phyloP scores from a whole-genome alignment of 2,113 vertebrate genomes.

The Anser cygnoides region DNA sequence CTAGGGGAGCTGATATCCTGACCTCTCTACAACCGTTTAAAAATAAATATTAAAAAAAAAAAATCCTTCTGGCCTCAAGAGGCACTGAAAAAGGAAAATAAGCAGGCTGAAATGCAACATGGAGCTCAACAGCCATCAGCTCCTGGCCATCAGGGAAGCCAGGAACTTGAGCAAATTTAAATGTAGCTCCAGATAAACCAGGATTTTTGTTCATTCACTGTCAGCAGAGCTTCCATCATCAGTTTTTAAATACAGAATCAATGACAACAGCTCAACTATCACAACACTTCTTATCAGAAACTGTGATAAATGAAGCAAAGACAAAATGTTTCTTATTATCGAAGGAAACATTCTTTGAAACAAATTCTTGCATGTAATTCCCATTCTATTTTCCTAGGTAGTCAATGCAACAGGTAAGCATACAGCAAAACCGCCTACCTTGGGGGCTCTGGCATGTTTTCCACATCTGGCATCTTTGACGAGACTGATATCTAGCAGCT shows the following conservation, averaged over 20 bases:
- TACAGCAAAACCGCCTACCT: conserved; percentile 76
- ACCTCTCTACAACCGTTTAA: background rate
- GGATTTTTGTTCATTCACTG: background rate
- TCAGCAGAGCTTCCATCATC: background rate
- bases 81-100: background rate
- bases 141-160: background rate
- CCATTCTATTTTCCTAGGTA: background rate
- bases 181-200: background rate
- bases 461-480: conserved; percentile 89
- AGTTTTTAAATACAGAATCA: background rate
- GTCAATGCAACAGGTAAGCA: background rate
- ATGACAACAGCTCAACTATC: background rate
- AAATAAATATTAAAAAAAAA: background rate
- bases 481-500: conserved; percentile 85
- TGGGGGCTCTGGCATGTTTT: conserved; percentile 85
- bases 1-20: background rate
- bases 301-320: background rate
- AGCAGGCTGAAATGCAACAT: background rate
- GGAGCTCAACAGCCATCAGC: background rate
- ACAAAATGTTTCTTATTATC: background rate
- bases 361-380: background rate
- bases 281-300: background rate
- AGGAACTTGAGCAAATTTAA: background rate
- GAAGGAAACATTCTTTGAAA: background rate
- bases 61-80: background rate